phyloP scores from a whole-genome alignment of 2,113 vertebrate species.

The Prinia subflava region DNA sequence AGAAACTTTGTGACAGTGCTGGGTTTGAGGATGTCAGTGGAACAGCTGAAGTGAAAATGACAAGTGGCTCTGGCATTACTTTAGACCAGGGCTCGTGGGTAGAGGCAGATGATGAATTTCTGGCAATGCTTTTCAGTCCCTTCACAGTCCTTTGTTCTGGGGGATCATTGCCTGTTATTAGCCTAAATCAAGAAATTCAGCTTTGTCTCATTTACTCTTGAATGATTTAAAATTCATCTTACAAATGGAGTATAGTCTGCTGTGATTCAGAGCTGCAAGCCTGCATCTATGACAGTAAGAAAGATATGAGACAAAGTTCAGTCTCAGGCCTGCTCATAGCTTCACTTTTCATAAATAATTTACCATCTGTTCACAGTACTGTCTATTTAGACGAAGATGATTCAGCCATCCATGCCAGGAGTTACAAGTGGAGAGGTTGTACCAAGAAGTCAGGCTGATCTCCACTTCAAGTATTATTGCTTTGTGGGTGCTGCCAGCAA shows the following conservation, averaged over 20 bases:
- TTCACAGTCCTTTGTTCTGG: conserved; percentile 9
- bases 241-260: conserved; percentile 12
- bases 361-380: conserved; percentile 61
- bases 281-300: conserved; percentile 31
- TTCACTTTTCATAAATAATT: conserved; percentile 53
- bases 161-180: conserved; percentile 32
- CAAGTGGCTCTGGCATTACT: not conserved
- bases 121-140: conserved; percentile 1
- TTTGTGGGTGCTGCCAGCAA: conserved; percentile 33
- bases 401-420: conserved; percentile 44
- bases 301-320: conserved; percentile 39
- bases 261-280: conserved; percentile 37
- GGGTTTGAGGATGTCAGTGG: not conserved
- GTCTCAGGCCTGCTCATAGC: conserved; percentile 30
- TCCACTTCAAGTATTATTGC: conserved; percentile 24
- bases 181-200: conserved; percentile 40
- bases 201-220: conserved; percentile 59
- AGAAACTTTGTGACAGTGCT: not conserved
- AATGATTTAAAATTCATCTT: conserved; percentile 56
- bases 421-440: conserved; percentile 43
- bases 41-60: conserved; percentile 20
- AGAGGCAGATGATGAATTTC: conserved; percentile 35
- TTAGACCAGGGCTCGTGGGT: not conserved
- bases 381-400: conserved; percentile 45
- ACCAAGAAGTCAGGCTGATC: conserved; percentile 42